Evolutionary conservation across 2,113 vertebrate genomes (phyloP).

Genomic region (Typhlomys cinereus): DNA sequence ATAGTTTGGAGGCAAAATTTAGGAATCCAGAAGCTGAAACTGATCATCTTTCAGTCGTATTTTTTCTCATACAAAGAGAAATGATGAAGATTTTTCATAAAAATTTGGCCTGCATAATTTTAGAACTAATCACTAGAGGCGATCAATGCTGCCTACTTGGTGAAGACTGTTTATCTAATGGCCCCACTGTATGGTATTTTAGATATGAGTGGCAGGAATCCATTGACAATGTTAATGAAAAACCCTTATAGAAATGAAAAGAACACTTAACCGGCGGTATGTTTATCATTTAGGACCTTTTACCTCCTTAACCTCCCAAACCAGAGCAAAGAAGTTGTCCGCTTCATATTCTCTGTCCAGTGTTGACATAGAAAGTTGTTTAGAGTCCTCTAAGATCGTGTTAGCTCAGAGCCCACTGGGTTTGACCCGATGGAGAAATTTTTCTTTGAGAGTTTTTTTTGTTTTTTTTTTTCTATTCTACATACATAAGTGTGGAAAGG

Average conservation of each 20-base stretch:
- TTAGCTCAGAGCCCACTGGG: neutral
- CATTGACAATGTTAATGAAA: constrained; percentile 63
- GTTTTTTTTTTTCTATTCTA: neutral
- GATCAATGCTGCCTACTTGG: constrained; percentile 94
- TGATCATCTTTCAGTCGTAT: constrained; percentile 88
- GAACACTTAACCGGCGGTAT: constrained; percentile 18
- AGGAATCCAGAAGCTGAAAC: constrained; percentile 83
- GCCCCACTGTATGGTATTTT: constrained; percentile 90
- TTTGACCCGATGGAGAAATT: neutral
- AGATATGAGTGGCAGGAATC: neutral
- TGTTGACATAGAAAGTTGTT: constrained; percentile 1
- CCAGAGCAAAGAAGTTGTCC: neutral
- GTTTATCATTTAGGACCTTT: constrained; percentile 27
- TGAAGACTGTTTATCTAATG: constrained; percentile 97
- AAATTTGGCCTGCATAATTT: constrained; percentile 96
- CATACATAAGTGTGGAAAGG: constrained; percentile 5
- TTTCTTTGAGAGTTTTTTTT: constrained; percentile 30
- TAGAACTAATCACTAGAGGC: constrained; percentile 97
- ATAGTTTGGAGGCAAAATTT: constrained; percentile 45
- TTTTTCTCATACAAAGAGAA: constrained; percentile 92
- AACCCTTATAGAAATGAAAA: constrained; percentile 57
- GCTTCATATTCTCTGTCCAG: neutral
- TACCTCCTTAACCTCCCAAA: neutral
- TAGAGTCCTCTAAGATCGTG: constrained; percentile 5
- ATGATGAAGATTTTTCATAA: constrained; percentile 98